Base-by-base conservation (phyloP, 2,888 invertebrate genomes). In the Harpalus rubripes region DNA sequence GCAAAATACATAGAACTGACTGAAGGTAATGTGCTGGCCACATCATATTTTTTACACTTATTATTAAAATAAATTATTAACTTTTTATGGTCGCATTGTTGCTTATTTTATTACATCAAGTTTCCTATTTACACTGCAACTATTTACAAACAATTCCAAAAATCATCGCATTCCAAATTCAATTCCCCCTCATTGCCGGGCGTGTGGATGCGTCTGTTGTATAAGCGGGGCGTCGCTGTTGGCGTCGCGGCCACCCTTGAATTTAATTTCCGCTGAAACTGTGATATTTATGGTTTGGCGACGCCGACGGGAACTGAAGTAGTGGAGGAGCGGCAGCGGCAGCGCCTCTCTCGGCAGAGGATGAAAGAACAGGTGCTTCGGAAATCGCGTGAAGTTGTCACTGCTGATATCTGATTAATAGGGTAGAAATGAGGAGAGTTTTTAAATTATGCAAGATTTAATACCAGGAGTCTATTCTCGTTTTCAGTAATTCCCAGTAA, bases 241-340 rank as follows among this genome's bases (percentile, higher is more conserved):
- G 39, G 61, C 12, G 26, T n/a, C 61, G 15, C 16, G 80, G 80
- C 80, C 80, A 61, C 80, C 80, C 80, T 61, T 80, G 85, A 80
- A 85, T 85, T 85, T 85, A 85, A 85, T 85, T 85, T 85, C 85
- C 85, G 85, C 85, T 85, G 85, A 80, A 85, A 85, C 85, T 85
- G 85, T 85, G 68, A 85, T 85, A 85, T 85, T 85, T 85, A 85
- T 85, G 85, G 85, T 80, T 68, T 80, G 41, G 68, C 68, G 72
- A 84, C 85, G 80, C 80, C 76, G 63, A 12, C 32, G 22, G 63
- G 58, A 52, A 56, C 56, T 56, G 58, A 63, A 26, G 63, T 22
- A 63, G 63, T 63, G 63, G 32, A 3, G 32, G 32, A 8, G 44
- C 12, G 10, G 44, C 10, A 12, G 44, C 44, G 44, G 10, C 44